Evolutionary conservation across 2,888 invertebrate species (phyloP).

Genomic region (Tenthredo distinguenda): DNA sequence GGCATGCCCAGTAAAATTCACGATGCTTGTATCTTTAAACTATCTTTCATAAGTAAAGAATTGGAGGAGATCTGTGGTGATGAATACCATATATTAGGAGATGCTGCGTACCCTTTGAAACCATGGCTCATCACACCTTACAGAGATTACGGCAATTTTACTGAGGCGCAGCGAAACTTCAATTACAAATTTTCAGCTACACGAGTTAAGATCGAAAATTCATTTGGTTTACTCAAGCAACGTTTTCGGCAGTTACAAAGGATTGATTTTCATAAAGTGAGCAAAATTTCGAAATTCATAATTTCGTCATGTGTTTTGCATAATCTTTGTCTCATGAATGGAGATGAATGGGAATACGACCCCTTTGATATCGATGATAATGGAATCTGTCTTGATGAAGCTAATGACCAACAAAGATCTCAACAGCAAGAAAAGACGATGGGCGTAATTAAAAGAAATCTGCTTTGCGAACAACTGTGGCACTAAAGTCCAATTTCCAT

Average conservation of each 20-base stretch:
- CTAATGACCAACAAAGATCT: too few species aligned
- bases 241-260: neutral
- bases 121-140: neutral
- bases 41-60: neutral
- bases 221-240: neutral
- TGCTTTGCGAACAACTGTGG: too few species aligned
- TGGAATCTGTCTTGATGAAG: too few species aligned
- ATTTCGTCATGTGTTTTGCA: neutral
- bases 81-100: conserved; percentile 1
- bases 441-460: too few species aligned
- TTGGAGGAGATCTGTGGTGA: neutral
- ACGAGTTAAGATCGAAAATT: neutral
- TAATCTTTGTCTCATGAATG: conserved; percentile 4
- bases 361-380: too few species aligned
- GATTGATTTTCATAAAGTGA: neutral
- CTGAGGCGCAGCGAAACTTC: neutral
- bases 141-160: neutral
- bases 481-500: too few species aligned
- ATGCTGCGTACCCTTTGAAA: neutral
- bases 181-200: neutral
- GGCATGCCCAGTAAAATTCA: conserved; percentile 7
- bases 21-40: neutral
- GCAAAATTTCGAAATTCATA: neutral
- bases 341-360: neutral
- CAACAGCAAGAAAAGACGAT: too few species aligned